Conservation (phyloP, 92 coral and sea anemone species). For the Heteractis magnifica region DNA sequence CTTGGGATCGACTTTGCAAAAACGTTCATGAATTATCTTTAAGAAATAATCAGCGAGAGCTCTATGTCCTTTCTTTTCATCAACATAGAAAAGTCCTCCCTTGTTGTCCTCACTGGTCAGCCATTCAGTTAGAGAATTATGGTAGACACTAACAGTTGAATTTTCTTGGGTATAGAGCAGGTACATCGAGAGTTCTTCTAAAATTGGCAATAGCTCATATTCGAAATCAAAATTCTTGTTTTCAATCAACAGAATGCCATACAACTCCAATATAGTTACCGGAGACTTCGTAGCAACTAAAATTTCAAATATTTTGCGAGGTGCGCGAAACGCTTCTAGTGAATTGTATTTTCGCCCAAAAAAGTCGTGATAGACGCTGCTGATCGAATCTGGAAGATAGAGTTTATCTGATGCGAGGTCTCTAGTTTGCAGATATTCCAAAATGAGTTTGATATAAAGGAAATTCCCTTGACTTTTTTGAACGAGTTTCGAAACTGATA, state of each 20-base stretch:
- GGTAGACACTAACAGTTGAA: slow-evolving; percentile 47
- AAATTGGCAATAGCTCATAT: slow-evolving; percentile 41
- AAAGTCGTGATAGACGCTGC: slow-evolving; percentile 51
- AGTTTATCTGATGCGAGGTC: slow-evolving; percentile 11
- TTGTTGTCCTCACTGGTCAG: slow-evolving; percentile 44
- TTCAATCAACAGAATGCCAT: slow-evolving; percentile 28
- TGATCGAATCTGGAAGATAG: slow-evolving; percentile 58
- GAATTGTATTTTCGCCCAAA: slow-evolving; percentile 55
- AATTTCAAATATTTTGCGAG: slow-evolving; percentile 53
- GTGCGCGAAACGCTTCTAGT: slow-evolving; percentile 35
- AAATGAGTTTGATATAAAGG: slow-evolving; percentile 55
- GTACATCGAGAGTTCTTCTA: slow-evolving; percentile 47
- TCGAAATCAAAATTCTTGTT: slow-evolving; percentile 42
- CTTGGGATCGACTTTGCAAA: background rate
- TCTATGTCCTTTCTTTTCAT: slow-evolving; percentile 49
- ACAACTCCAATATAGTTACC: slow-evolving; percentile 16
- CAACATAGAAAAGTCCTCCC: slow-evolving; percentile 47
- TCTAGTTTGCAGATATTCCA: slow-evolving; percentile 25
- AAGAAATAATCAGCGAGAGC: slow-evolving; percentile 42
- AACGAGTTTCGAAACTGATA: slow-evolving; percentile 27
- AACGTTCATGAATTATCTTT: slow-evolving; percentile 1
- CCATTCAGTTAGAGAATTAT: slow-evolving; percentile 68
- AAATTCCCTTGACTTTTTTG: slow-evolving; percentile 69
- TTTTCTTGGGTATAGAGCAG: slow-evolving; percentile 34
- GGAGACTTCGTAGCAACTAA: slow-evolving; percentile 66